Evolutionary conservation across 1,140 invertebrate genomes (phyloP).

Genomic region (Ridgeia piscesae): DNA sequence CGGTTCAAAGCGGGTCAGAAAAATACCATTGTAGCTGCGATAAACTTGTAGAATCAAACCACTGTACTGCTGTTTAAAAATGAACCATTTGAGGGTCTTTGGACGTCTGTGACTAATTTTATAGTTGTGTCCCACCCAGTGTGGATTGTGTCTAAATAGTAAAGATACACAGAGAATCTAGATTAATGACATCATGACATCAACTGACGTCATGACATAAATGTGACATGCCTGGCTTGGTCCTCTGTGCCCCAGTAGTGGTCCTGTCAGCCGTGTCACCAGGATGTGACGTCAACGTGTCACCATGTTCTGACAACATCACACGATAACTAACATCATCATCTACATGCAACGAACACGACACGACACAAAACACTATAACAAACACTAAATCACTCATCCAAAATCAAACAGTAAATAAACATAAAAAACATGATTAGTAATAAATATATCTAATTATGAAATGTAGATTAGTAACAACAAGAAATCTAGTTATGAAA

Average conservation of each 20-base stretch:
- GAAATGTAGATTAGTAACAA: no score
- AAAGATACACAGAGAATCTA: background rate
- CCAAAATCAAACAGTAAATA: background rate
- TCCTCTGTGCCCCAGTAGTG: background rate
- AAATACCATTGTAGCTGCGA: background rate
- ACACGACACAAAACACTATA: background rate
- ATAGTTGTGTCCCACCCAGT: background rate
- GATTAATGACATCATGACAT: background rate
- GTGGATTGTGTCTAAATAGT: background rate
- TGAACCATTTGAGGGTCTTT: background rate
- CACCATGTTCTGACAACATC: background rate
- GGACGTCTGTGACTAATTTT: background rate
- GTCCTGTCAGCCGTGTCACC: background rate
- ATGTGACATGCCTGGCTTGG: constrained; percentile 15
- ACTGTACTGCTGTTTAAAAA: background rate
- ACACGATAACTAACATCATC: background rate
- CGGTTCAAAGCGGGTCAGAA: background rate
- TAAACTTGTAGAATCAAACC: background rate
- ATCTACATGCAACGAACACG: background rate
- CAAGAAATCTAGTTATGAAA: no score
- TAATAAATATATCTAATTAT: background rate
- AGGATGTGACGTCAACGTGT: background rate
- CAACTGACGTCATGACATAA: background rate
- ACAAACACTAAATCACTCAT: background rate
- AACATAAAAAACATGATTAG: background rate